These are phyloP conservation scores for Morone saxatilis DNA, from an alignment of 2,113 vertebrate genomes.

Conservation along the genomic window DNA sequence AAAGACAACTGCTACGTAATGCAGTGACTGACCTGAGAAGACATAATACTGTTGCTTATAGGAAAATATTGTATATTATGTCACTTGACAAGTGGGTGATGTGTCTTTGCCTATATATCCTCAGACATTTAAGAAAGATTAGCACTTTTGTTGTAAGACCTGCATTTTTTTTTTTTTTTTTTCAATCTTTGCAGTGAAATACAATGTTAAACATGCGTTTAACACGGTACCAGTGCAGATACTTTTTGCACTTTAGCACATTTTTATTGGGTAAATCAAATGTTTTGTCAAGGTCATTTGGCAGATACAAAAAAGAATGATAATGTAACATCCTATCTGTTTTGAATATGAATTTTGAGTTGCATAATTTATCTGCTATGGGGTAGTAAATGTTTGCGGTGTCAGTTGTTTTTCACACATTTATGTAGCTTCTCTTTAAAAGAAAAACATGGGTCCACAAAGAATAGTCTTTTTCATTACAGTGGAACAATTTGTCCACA, in stretches of 20 bases:
- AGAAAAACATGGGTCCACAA: constrained; percentile 16
- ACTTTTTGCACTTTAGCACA: constrained; percentile 28
- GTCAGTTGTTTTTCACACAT: constrained; percentile 33
- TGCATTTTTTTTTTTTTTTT: constrained; percentile 8
- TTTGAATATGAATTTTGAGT: constrained; percentile 3
- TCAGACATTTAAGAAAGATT: constrained; percentile 33
- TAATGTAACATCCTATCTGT: neutral
- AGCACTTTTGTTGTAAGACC: constrained; percentile 52
- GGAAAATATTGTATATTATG: constrained; percentile 13
- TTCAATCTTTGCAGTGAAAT: constrained; percentile 10
- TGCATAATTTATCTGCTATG: constrained; percentile 17
- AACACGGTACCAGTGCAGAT: constrained; percentile 12
- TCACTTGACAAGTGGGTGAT: neutral
- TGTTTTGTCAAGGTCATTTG: constrained; percentile 9
- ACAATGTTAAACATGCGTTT: constrained; percentile 22
- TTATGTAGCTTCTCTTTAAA: constrained; percentile 21
- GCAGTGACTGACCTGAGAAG: constrained; percentile 46
- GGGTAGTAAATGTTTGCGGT: constrained; percentile 18
- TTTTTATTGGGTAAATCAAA: constrained; percentile 18
- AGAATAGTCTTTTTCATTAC: neutral
- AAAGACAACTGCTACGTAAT: constrained; percentile 18
- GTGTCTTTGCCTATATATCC: constrained; percentile 17
- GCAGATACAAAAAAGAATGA: constrained; percentile 5
- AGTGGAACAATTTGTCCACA: neutral
- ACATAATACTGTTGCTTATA: constrained; percentile 14